phyloP scores from a whole-genome alignment of 1,140 invertebrate genomes.

The Pentalonia nigronervosa region DNA sequence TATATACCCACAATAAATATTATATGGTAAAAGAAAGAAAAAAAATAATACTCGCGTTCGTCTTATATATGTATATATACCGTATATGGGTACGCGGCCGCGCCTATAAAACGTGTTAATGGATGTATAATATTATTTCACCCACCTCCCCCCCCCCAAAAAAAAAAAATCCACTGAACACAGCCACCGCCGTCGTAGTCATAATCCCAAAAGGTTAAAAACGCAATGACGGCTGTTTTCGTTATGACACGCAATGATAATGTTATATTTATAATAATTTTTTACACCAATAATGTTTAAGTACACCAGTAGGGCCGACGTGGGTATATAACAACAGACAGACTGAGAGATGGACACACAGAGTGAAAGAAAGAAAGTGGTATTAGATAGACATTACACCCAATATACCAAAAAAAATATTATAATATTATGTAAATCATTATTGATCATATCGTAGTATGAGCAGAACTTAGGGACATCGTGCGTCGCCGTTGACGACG shows the following conservation, averaged over 20 bases:
- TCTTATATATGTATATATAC: neutral
- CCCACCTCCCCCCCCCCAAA: neutral
- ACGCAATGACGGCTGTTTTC: slow-evolving; percentile 30
- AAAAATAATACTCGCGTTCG: slow-evolving; percentile 26
- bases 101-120: slow-evolving; percentile 57
- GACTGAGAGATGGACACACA: neutral
- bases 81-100: slow-evolving; percentile 6
- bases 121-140: slow-evolving; percentile 52
- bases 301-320: neutral
- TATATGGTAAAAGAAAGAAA: slow-evolving; percentile 26
- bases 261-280: slow-evolving; percentile 27
- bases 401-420: neutral
- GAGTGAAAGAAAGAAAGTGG: neutral
- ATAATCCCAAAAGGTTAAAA: slow-evolving; percentile 28
- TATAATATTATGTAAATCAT: neutral
- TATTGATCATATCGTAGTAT: neutral
- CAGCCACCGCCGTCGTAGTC: neutral
- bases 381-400: neutral
- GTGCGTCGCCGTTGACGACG: neutral
- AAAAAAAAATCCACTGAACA: neutral
- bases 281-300: neutral
- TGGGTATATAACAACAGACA: neutral
- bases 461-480: neutral
- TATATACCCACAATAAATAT: neutral
- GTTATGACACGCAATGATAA: neutral